Evolutionary conservation across 35 echinoderm and acorn worm species (phyloP).

Genomic region (Heliocidaris tuberculata): DNA sequence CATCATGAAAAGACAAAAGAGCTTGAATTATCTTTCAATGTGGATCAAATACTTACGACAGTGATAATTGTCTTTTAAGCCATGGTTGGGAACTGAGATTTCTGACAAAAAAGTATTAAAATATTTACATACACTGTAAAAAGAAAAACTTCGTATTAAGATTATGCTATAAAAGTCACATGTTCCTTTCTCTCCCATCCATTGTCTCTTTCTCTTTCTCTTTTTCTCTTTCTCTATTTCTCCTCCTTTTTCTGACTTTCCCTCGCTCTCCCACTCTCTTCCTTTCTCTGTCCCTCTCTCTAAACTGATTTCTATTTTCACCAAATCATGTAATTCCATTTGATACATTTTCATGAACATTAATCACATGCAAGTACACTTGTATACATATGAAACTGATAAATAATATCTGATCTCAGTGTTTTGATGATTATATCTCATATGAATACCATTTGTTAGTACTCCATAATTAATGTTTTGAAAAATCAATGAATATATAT

Average conservation of each 20-base stretch:
- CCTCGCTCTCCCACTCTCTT: neutral
- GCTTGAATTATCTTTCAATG: neutral
- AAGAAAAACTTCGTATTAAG: neutral
- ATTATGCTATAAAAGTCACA: neutral
- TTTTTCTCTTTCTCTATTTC: neutral
- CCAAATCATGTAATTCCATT: neutral
- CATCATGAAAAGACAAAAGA: neutral
- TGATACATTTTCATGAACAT: neutral
- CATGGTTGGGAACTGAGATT: conserved; percentile 33
- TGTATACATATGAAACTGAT: neutral
- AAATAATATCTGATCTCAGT: neutral
- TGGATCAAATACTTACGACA: conserved; percentile 23
- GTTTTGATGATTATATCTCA: too few relatives aligned
- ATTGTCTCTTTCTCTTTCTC: neutral
- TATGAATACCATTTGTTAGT: neutral
- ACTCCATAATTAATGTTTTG: neutral
- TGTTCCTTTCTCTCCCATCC: neutral
- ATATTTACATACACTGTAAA: neutral
- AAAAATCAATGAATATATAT: too few relatives aligned
- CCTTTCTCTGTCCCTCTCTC: too few relatives aligned
- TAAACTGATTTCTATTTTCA: neutral
- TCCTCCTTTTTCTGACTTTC: neutral
- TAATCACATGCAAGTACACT: neutral
- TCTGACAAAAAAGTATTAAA: neutral
- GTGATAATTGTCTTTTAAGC: conserved; percentile 23